phyloP scores from a whole-genome alignment of 2,113 vertebrate genomes.

The Bostrychus sinensis region DNA sequence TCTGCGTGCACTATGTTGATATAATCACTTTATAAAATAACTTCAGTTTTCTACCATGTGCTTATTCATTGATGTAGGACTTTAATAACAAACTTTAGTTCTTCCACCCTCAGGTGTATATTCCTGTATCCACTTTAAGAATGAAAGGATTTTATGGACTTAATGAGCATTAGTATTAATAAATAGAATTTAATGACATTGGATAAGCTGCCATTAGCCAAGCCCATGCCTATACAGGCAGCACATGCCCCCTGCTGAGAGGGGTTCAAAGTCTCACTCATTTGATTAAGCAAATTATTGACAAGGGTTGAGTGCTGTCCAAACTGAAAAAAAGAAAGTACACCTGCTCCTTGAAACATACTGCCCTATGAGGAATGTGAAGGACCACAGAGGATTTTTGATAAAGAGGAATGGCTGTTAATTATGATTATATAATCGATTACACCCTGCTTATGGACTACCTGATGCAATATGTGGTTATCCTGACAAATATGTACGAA shows the following conservation, averaged over 20 bases:
- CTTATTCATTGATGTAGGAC: background rate
- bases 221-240: slow-evolving; percentile 16
- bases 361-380: slow-evolving; percentile 41
- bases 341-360: slow-evolving; percentile 10
- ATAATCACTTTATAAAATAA: too few species aligned
- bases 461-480: slow-evolving; percentile 37
- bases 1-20: too few species aligned
- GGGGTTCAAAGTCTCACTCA: slow-evolving; percentile 64
- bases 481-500: slow-evolving; percentile 10
- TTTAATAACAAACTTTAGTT: background rate
- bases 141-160: background rate
- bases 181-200: background rate
- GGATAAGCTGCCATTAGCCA: background rate
- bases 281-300: slow-evolving; percentile 73
- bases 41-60: too few species aligned
- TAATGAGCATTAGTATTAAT: slow-evolving; percentile 2
- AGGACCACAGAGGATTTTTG: slow-evolving; percentile 17
- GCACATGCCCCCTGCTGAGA: slow-evolving; percentile 50
- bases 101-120: background rate
- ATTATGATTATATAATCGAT: slow-evolving; percentile 21
- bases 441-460: slow-evolving; percentile 43
- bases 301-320: slow-evolving; percentile 36
- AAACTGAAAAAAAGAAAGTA: slow-evolving; percentile 10
- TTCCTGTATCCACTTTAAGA: background rate
- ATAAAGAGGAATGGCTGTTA: slow-evolving; percentile 34